Evolutionary conservation across 2,888 invertebrate genomes (phyloP).

Genomic region (Liopterus haemorrhoidalis): DNA sequence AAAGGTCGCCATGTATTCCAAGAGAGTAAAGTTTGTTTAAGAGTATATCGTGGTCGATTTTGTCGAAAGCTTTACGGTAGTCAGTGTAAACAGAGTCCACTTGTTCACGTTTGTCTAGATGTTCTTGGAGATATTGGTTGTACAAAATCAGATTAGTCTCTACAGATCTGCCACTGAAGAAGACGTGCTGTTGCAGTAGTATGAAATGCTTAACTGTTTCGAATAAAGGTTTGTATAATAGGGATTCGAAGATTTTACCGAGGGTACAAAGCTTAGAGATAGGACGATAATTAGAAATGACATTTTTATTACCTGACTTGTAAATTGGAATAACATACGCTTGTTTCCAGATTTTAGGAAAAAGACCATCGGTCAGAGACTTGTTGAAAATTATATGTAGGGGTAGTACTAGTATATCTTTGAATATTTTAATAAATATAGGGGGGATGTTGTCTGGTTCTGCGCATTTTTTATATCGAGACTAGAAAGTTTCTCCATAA

Average conservation of each 20-base stretch:
- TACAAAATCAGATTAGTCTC: constrained; percentile 1
- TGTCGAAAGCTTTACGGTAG: not conserved
- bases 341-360: too few species aligned
- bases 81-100: constrained; percentile 1
- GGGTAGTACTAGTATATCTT: too few species aligned
- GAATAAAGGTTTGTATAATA: not conserved
- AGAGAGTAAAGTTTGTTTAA: not conserved
- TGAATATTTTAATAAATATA: too few species aligned
- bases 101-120: not conserved
- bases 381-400: too few species aligned
- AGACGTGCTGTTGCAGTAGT: not conserved
- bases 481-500: too few species aligned
- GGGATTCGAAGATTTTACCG: not conserved
- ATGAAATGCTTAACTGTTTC: too few species aligned
- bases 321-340: too few species aligned
- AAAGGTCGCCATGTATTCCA: not conserved
- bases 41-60: not conserved
- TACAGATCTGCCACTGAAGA: not conserved
- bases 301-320: not conserved
- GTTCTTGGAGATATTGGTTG: not conserved
- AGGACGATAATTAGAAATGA: not conserved
- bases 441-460: too few species aligned
- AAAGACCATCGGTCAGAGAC: too few species aligned
- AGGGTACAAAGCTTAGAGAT: not conserved
- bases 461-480: too few species aligned